These are phyloP conservation scores for Ellobius talpinus DNA, from an alignment of 2,113 vertebrate species.

Conservation along the genomic window DNA sequence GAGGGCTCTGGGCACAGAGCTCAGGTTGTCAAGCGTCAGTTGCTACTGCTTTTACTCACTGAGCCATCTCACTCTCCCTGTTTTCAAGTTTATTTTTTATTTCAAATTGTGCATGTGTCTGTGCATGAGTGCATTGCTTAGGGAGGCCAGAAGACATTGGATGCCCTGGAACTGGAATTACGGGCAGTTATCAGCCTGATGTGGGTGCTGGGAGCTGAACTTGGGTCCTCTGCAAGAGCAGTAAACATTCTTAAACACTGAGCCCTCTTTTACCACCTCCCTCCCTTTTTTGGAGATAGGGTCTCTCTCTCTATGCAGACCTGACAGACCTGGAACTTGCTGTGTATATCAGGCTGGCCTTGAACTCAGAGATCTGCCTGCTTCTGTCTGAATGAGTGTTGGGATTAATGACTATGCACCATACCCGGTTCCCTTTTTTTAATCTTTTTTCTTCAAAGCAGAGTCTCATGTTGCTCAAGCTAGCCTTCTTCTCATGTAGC, in stretches of 20 bases:
- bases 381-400: neutral
- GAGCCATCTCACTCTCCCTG: neutral
- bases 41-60: neutral
- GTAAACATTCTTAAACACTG: neutral
- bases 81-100: neutral
- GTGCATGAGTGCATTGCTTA: neutral
- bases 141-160: neutral
- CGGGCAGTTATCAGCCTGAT: neutral
- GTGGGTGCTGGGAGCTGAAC: neutral
- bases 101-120: neutral
- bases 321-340: neutral
- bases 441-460: neutral
- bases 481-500: neutral
- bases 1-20: neutral
- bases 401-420: neutral
- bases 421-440: neutral
- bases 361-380: neutral
- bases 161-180: neutral
- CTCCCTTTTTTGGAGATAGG: neutral
- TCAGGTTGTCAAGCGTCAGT: rapidly evolving
- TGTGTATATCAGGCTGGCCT: neutral
- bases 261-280: neutral
- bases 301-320: neutral
- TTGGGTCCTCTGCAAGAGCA: neutral
- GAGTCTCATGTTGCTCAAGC: neutral